Conservation (phyloP, 1,140 invertebrate genomes). For the Apocrypta bakeri region DNA sequence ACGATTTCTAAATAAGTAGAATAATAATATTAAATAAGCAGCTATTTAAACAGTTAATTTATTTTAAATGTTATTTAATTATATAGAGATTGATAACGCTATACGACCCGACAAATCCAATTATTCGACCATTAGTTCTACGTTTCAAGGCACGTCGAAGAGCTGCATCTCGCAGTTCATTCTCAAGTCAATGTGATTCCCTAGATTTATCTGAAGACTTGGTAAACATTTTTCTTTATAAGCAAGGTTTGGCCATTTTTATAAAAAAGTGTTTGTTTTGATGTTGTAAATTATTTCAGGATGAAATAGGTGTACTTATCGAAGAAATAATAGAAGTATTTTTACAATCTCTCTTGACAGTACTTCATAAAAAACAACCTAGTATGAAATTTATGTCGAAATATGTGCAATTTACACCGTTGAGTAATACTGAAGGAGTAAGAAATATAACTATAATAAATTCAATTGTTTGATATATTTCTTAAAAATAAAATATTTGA, state of each 20-base stretch:
- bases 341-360: conserved; percentile 67
- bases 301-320: conserved; percentile 63
- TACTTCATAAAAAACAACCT: conserved; percentile 65
- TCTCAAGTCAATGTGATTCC: conserved; percentile 71
- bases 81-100: conserved; percentile 71
- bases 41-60: conserved; percentile 26
- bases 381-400: conserved; percentile 59
- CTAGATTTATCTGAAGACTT: conserved; percentile 66
- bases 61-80: conserved; percentile 18
- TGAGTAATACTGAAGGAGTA: conserved; percentile 63
- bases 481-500: not conserved
- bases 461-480: too few species aligned
- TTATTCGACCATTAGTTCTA: conserved; percentile 69
- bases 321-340: conserved; percentile 72
- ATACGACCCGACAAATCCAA: conserved; percentile 75
- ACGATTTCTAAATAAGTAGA: too few species aligned
- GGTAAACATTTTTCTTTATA: conserved; percentile 55
- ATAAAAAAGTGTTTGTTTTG: not conserved
- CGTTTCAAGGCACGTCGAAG: conserved; percentile 65
- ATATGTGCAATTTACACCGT: conserved; percentile 53
- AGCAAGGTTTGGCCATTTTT: conserved; percentile 7
- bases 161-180: conserved; percentile 67
- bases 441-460: conserved; percentile 12
- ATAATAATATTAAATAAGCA: not conserved
- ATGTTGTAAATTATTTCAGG: conserved; percentile 54